These are phyloP conservation scores for Pangasius sanitwongsei DNA, from an alignment of 2,797 vertebrate species.

Conservation along the genomic window DNA sequence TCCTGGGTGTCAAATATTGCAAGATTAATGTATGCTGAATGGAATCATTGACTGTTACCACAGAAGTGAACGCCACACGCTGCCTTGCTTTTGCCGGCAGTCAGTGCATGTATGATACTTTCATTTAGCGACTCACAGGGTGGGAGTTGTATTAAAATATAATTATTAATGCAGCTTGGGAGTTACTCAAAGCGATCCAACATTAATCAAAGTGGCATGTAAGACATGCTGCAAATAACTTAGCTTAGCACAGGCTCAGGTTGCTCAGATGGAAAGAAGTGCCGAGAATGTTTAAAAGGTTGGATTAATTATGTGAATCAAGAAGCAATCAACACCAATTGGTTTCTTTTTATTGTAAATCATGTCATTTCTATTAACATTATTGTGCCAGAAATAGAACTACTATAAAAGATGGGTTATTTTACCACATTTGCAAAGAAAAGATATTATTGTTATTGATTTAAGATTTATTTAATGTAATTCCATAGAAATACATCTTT, in stretches of 20 bases:
- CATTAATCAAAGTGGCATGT: conserved; percentile 33
- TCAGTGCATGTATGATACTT: conserved; percentile 4
- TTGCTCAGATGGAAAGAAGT: background rate
- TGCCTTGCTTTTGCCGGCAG: conserved; percentile 15
- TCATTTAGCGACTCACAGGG: conserved; percentile 28
- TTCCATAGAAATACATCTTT: background rate
- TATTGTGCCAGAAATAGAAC: background rate
- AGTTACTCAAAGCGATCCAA: conserved; percentile 3
- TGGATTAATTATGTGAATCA: background rate
- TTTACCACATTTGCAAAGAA: background rate
- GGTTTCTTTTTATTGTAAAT: background rate
- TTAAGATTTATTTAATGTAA: background rate
- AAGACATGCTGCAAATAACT: conserved; percentile 12
- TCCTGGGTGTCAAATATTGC: conserved; percentile 23
- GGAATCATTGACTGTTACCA: background rate
- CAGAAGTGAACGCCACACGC: background rate
- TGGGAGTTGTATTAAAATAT: conserved; percentile 26
- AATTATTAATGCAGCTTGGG: conserved; percentile 17
- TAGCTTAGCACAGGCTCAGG: background rate
- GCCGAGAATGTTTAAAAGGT: background rate
- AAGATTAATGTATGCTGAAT: conserved; percentile 26
- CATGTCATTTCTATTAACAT: background rate
- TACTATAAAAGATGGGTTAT: background rate
- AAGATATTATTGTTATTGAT: background rate
- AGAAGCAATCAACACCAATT: background rate